These are phyloP conservation scores for Saturnia japonica DNA, from an alignment of 2,888 invertebrate genomes.

Conservation along the genomic window DNA sequence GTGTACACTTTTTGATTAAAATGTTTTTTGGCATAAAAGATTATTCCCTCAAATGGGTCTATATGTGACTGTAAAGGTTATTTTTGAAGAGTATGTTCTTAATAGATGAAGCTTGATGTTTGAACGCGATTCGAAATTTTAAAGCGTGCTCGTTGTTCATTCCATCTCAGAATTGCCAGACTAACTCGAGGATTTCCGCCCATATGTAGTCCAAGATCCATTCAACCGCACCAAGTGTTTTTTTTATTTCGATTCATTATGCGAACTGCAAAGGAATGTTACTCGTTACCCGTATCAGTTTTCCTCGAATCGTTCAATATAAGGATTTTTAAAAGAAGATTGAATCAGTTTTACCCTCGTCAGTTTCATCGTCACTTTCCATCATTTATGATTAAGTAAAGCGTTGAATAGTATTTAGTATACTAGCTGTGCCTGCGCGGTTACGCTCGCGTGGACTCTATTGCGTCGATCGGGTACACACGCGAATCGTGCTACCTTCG, in stretches of 20 bases:
- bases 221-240: background rate
- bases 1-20: too few species aligned
- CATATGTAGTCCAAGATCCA: too few species aligned
- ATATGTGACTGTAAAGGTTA: background rate
- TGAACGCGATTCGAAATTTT: background rate
- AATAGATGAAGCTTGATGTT: background rate
- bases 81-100: background rate
- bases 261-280: background rate
- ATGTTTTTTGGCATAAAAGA: too few species aligned
- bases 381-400: too few species aligned
- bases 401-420: too few species aligned
- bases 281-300: background rate
- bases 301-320: background rate
- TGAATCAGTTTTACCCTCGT: too few species aligned
- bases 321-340: background rate
- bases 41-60: background rate
- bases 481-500: too few species aligned
- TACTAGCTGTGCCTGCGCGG: too few species aligned
- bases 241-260: background rate
- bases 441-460: too few species aligned
- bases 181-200: too few species aligned
- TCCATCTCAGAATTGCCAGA: background rate
- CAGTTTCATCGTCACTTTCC: background rate
- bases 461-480: too few species aligned
- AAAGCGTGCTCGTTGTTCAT: background rate